Evolutionary conservation across 2,797 vertebrate genomes (phyloP).

Genomic region (Diplodus sargus): DNA sequence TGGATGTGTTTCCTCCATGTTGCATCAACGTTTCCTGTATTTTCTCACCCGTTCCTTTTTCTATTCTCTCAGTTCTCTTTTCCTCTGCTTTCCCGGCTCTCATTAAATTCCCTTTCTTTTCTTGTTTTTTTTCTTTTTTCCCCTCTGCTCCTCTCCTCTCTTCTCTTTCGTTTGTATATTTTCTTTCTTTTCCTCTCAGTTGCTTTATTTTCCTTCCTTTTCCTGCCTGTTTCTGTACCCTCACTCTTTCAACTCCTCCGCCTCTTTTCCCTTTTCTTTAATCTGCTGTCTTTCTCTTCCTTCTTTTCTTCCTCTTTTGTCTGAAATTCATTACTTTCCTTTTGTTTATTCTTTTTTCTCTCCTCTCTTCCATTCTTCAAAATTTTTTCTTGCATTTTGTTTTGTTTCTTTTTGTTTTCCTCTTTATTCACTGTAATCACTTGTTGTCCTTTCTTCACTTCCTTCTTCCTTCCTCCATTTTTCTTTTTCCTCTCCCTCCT

Average conservation of each 20-base stretch:
- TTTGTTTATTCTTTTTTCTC: background rate
- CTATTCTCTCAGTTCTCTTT: background rate
- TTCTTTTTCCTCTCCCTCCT: background rate
- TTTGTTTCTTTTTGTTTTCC: background rate
- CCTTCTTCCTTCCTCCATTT: background rate
- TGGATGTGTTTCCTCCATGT: background rate
- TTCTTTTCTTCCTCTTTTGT: no score
- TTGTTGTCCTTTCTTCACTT: background rate
- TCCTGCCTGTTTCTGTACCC: no score
- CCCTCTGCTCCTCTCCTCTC: background rate
- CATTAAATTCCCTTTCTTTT: background rate
- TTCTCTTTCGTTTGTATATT: no score
- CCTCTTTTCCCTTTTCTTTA: no score
- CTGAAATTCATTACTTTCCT: background rate
- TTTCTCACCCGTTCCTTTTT: background rate
- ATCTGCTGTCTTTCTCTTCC: no score
- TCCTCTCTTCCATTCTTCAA: accelerated
- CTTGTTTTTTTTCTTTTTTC: background rate
- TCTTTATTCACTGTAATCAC: no score
- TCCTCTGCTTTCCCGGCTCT: no score
- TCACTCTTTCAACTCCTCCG: no score
- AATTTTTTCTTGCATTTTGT: background rate
- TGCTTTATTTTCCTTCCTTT: no score
- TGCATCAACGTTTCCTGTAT: background rate
- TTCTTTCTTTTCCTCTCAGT: background rate